A percentile compares a stretch with the other conserved stretches of the same genome.
phyloP scores from a whole-genome alignment of 2,888 invertebrate genomes.

The Creontiades dilutus region DNA sequence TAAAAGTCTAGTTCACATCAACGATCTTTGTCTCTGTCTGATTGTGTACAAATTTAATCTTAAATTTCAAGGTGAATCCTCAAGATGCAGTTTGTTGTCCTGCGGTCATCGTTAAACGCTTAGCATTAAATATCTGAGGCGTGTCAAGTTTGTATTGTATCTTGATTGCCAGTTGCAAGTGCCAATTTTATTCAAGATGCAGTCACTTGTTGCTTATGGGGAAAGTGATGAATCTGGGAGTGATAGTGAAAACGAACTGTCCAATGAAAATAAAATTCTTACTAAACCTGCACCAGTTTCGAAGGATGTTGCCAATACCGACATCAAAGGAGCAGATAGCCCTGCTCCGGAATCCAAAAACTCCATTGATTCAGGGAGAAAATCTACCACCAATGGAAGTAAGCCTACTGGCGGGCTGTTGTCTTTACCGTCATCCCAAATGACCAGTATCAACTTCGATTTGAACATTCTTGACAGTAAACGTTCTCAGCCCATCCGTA shows the following conservation, averaged over 20 bases:
- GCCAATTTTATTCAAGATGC: background rate
- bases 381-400: background rate
- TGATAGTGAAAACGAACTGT: constrained; percentile 24
- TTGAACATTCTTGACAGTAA: constrained; percentile 51
- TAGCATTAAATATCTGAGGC: no score
- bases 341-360: background rate
- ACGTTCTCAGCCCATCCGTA: constrained; percentile 56
- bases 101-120: no score
- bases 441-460: constrained; percentile 52
- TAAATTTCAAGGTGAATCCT: no score
- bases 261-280: background rate
- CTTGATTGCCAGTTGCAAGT: background rate
- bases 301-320: background rate
- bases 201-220: constrained; percentile 53
- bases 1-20: no score
- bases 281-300: background rate
- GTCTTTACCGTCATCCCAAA: constrained; percentile 41
- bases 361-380: background rate
- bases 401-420: background rate
- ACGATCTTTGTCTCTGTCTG: no score
- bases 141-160: no score
- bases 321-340: background rate
- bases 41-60: no score
- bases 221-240: constrained; percentile 44
- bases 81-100: no score